Evolutionary conservation across 2,113 vertebrate species (phyloP), one percentile per base, ranked within the genome.

Genomic region (Gasterosteus aculeatus): DNA sequence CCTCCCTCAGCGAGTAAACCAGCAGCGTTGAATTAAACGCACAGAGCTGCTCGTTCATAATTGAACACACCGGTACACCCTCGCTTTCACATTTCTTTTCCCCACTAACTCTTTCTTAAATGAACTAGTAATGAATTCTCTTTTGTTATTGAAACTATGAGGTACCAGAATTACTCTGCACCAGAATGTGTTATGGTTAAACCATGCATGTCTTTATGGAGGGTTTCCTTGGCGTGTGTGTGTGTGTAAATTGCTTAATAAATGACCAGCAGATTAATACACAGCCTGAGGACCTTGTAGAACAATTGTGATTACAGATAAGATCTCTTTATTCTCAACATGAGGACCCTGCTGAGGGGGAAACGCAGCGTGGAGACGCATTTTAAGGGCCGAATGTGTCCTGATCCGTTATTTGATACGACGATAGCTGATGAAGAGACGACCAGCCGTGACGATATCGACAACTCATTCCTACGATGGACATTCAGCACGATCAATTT

Each of bases 21-120:
- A 54, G 73, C 68, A 49, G 63, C 56, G 75, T 54, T 78, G 11
- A 42, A 18, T 59, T 42, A 69, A 58, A 35, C 26, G 11, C 39
- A n/a, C 35, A 15, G 22, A 26, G 58, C 46, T 51, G 70, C 63
- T 67, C 67, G 35, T 83, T 73, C 38, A 81, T 82, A 76, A 85
- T 78, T 26, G 22, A 26, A 26, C 22, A 26, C 22, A 26, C 22
- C 22, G n/a, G n/a, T n/a, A n/a, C n/a, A n/a, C n/a, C n/a, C n/a
- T n/a, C n/a, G 3, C 41, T 16, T 51, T 67, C 11, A 9, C 2
- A 7, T 16, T 14, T 18, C 3, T 10, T 53, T 44, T 47, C 2
- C 44, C 47, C 4, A 11, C 10, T 11, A n/a, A 6, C 1, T 65
- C 29, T 10, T 15, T 66, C 1, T 67, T 31, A 49, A 67, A 59